phyloP scores from a whole-genome alignment of 1,140 invertebrate species.

The Neoseiulus cucumeris region DNA sequence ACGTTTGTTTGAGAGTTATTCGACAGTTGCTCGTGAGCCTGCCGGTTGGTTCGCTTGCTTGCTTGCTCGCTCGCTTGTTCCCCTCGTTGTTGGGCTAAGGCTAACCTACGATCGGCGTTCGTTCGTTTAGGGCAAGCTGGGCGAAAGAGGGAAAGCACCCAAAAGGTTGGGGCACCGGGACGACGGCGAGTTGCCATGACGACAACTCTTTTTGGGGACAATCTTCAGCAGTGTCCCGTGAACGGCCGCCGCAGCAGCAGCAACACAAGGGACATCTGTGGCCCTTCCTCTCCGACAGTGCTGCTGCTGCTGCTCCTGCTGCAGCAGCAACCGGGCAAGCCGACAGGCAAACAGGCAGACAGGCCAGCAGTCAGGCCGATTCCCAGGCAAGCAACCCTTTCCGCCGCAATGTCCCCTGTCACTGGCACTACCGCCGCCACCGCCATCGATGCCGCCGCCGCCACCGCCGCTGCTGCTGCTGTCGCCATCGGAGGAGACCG shows the following conservation, averaged over 20 bases:
- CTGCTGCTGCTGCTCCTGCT: not conserved
- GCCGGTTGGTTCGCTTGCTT: too few species aligned
- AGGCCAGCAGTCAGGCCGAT: not conserved
- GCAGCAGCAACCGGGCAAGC: not conserved
- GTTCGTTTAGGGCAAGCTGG: too few species aligned
- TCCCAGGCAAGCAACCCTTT: not conserved
- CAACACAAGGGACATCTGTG: conserved; percentile 6
- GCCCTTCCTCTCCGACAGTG: not conserved
- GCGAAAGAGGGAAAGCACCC: too few species aligned
- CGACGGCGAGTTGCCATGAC: conserved; percentile 11
- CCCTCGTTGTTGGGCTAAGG: too few species aligned
- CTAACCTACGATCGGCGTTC: too few species aligned
- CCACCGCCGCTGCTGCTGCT: too few species aligned
- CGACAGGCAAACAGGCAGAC: not conserved
- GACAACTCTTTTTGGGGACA: conserved; percentile 11
- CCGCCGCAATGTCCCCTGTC: not conserved
- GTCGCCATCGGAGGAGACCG: not conserved
- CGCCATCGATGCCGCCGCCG: too few species aligned
- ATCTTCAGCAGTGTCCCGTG: not conserved
- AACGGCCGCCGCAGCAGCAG: not conserved
- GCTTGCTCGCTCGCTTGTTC: too few species aligned
- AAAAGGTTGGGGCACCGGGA: not conserved
- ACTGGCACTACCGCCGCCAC: too few species aligned
- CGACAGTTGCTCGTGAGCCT: too few species aligned
- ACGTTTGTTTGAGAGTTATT: too few species aligned